Evolutionary conservation across 2,797 vertebrate species (phyloP), one percentile per base, ranked within the genome.

Genomic region (Sphenodon punctatus): DNA sequence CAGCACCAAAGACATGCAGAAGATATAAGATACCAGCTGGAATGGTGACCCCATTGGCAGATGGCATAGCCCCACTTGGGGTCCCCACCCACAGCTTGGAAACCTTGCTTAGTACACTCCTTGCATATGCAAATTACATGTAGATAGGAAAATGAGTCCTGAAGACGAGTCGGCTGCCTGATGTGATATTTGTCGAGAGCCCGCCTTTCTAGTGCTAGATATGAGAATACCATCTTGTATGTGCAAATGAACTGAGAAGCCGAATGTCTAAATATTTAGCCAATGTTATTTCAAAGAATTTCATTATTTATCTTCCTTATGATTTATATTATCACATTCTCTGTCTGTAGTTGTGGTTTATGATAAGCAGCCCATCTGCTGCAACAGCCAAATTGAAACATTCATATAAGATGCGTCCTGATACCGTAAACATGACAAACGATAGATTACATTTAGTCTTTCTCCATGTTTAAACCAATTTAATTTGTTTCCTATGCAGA

Each of bases 401-500:
- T 96, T 95, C 94, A 91, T 94, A 90, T 94, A 94, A 96, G 96
- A 97, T 97, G 96, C 94, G 92, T 96, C 95, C 92, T 48, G 92
- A 93, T 96, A 95, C 93, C 95, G 95, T 97, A 97, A 98, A 98
- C 97, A 97, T 96, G 93, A 95, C 94, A 96, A 96, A 94, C 96
- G 96, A 96, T 95, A 95, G 95, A 97, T 97, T 97, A 97, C 96
- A 96, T 97, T 95, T 94, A 95, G 95, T 95, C 96, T 96, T 96
- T 96, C 96, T 95, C 92, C 86, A 78, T 97, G 96, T 97, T 97
- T 97, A 97, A n/a, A 97, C 96, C 96, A 97, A 96, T 96, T 97
- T 96, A 96, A 98, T 97, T 97, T 97, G 97, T 97, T 97, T 96
- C 95, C 94, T 95, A 96, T 93, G 93, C 93, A 95, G 96, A 97